phyloP scores from a whole-genome alignment of 30 jellyfish, hydroid and myxozoan genomes.

The Rhopilema esculentum region DNA sequence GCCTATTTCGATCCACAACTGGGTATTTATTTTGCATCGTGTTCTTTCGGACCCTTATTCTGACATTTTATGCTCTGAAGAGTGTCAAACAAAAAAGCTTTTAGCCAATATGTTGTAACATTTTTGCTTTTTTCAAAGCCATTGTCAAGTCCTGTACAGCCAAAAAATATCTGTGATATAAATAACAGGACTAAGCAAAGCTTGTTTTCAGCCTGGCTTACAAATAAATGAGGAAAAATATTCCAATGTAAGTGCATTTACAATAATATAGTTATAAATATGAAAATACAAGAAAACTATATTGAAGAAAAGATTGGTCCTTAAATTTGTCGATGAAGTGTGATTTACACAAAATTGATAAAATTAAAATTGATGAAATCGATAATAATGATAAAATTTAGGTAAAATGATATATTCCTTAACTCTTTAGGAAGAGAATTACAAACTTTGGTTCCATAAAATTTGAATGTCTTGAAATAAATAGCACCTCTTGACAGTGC shows the following conservation, averaged over 20 bases:
- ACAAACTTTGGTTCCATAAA: conserved; percentile 24
- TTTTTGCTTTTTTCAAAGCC: no score
- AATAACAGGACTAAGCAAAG: conserved; percentile 35
- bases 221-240: background rate
- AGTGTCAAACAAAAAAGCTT: no score
- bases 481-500: background rate
- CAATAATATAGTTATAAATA: background rate
- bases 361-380: no score
- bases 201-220: conserved; percentile 39
- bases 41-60: no score
- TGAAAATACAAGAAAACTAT: background rate
- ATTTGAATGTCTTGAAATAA: background rate
- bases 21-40: no score
- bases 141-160: no score
- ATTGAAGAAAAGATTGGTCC: background rate
- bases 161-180: conserved; percentile 8
- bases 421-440: conserved; percentile 20
- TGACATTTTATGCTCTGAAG: no score
- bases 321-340: conserved; percentile 7
- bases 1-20: no score
- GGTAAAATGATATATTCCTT: background rate
- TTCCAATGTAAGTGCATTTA: background rate
- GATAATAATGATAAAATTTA: background rate
- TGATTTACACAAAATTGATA: no score
- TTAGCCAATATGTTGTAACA: no score